Percentiles rank a stretch among this genome's conserved stretches.
phyloP scores from a whole-genome alignment of 64 coral and sea anemone genomes.

The Trachythela sp. region DNA sequence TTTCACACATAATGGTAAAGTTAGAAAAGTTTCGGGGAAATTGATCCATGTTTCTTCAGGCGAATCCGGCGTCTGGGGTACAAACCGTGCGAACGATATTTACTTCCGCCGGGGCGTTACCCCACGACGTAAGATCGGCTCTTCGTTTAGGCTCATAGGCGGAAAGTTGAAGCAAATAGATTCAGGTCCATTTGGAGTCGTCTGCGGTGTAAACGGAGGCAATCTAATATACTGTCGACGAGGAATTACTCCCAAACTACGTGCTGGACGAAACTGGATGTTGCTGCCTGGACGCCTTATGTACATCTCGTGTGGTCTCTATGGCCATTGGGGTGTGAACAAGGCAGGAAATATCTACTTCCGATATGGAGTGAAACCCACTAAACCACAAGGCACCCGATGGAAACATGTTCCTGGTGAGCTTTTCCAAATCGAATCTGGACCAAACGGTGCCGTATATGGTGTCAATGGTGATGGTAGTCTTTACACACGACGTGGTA shows the following conservation, averaged over 20 bases:
- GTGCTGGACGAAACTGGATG: neutral
- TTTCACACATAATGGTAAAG: neutral
- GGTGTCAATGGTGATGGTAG: neutral
- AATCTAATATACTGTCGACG: neutral
- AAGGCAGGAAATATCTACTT: neutral
- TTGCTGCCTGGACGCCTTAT: neutral
- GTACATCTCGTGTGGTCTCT: constrained; percentile 17
- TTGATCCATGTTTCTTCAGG: neutral
- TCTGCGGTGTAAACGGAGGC: constrained; percentile 1
- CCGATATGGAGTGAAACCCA: neutral
- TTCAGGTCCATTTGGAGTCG: constrained; percentile 30
- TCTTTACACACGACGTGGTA: neutral
- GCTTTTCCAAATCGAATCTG: neutral
- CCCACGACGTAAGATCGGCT: no score
- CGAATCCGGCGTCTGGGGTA: neutral
- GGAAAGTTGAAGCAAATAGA: neutral
- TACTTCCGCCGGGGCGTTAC: neutral
- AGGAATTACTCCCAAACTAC: neutral
- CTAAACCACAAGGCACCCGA: constrained; percentile 15
- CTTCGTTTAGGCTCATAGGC: neutral
- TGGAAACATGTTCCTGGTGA: constrained; percentile 5
- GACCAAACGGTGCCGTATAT: constrained; percentile 22
- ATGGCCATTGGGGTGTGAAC: constrained; percentile 4
- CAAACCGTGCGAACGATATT: neutral
- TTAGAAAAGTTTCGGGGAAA: neutral